Evolutionary conservation across 2,113 vertebrate genomes (phyloP), one percentile per base, ranked within the genome.

Genomic region (Tragulus kanchil): DNA sequence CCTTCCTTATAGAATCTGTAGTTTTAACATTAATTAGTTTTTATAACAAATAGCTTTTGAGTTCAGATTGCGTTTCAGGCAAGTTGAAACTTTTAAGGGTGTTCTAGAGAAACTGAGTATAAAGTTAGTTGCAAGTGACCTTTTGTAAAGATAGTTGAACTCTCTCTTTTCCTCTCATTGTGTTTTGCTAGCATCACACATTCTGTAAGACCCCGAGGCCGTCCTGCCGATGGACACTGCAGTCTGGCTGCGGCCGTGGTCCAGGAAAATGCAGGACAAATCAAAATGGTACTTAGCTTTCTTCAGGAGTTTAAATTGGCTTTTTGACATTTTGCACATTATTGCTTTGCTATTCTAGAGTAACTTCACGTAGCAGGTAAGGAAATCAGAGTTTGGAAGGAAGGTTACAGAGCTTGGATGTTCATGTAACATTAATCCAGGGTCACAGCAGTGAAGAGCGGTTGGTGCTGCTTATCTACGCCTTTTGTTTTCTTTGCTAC

Each of bases 61-160:
- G n/a, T 75, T 45, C 82, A 89, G n/a, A 56, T 75, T 14, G 4
- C 95, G 67, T 86, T 42, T 85, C 79, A 90, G 65, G 36, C 17
- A 8, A 45, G 79, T 61, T 75, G 52, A 26, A 97, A 84, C 89
- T 97, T 81, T 94, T 95, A 45, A 96, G 94, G 28, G 8, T 94
- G 26, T 83, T 93, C 45, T 36, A 61, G 69, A 94, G 95, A 97
- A 78, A 26, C 36, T 50, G 13, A 89, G 14, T 94, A 78, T 96
- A 93, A 97, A 83, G 28, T 50, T 93, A 92, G 94, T 94, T 95
- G 36, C 88, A 91, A 93, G 94, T 77, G 19, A 36, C 42, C 89
- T 78, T 94, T 8, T 9, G 9, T 36, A 26, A 42, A 94, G 52
- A 82, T 54, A 45, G 19, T 87, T 62, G 21, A 85, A 36, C 59